Percentiles rank a stretch among this genome's conserved stretches.
Conservation (phyloP, 1,140 invertebrate species). For the Zaprionus ornatus region DNA sequence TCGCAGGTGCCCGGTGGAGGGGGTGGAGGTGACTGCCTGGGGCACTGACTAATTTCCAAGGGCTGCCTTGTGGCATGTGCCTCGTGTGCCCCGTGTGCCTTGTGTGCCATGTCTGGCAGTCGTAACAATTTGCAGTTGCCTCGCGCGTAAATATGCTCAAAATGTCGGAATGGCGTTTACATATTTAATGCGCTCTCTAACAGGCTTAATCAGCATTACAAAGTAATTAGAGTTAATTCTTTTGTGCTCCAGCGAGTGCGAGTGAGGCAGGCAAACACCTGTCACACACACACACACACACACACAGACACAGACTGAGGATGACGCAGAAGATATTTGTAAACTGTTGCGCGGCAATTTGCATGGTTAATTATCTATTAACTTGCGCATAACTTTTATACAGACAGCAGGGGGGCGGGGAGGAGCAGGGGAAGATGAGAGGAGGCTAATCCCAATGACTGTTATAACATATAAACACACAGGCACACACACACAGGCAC, state of each 20-base stretch:
- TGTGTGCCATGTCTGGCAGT: neutral
- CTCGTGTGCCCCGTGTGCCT: neutral
- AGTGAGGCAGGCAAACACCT: slow-evolving; percentile 38
- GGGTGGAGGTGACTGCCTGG: too few species aligned
- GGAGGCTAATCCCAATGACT: neutral
- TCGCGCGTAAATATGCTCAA: slow-evolving; percentile 65
- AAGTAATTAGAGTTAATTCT: slow-evolving; percentile 82
- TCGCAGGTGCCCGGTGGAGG: neutral
- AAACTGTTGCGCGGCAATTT: slow-evolving; percentile 78
- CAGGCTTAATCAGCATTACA: slow-evolving; percentile 80
- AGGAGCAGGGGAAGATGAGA: neutral
- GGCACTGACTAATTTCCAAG: neutral
- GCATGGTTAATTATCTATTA: slow-evolving; percentile 81
- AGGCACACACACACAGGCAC: slow-evolving; percentile 34
- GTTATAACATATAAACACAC: slow-evolving; percentile 9
- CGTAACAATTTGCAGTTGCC: neutral
- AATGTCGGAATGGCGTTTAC: slow-evolving; percentile 72
- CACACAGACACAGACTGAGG: slow-evolving; percentile 1
- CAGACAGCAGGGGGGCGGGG: neutral
- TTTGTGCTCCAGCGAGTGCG: slow-evolving; percentile 61
- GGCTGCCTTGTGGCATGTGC: neutral
- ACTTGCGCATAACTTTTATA: slow-evolving; percentile 76
- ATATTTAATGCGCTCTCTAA: slow-evolving; percentile 76
- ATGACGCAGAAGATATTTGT: slow-evolving; percentile 64
- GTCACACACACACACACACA: slow-evolving; percentile 21